Conservation (phyloP, 2,797 vertebrate species). For the Botia almorhae region DNA sequence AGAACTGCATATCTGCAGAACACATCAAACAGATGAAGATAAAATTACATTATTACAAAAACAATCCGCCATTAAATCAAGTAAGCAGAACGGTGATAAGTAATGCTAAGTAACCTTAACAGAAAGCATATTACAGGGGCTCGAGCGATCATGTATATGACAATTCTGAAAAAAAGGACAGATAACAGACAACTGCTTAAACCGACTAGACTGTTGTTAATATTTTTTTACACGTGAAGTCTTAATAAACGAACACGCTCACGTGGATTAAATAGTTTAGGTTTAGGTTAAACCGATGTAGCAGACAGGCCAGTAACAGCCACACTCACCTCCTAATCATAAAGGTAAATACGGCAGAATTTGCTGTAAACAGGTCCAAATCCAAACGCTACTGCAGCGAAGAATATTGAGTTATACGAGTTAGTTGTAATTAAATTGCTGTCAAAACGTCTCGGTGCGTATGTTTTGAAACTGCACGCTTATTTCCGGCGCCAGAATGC, state of each 20-base stretch:
- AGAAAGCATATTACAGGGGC: not conserved
- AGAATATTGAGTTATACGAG: not conserved
- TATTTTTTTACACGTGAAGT: not conserved
- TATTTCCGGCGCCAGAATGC: constrained; percentile 10
- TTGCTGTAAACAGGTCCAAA: not conserved
- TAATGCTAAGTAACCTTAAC: not conserved
- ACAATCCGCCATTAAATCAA: not conserved
- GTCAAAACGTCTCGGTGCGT: not conserved
- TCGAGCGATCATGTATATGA: not conserved
- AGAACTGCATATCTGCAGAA: constrained; percentile 29
- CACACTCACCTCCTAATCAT: constrained; percentile 9
- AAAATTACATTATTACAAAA: not conserved
- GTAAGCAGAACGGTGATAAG: not conserved
- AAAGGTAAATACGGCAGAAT: not conserved
- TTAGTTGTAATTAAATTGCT: not conserved
- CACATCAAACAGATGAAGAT: not conserved
- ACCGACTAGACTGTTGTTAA: not conserved
- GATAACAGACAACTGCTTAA: too few species aligned
- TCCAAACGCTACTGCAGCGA: not conserved
- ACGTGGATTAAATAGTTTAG: not conserved
- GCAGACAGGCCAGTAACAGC: not conserved
- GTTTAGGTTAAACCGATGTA: not conserved
- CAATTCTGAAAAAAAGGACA: not conserved
- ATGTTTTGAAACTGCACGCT: constrained; percentile 31
- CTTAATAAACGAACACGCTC: not conserved